These are phyloP conservation scores for Drosophila pegasa DNA, from an alignment of 2,888 invertebrate species.

Conservation along the genomic window DNA sequence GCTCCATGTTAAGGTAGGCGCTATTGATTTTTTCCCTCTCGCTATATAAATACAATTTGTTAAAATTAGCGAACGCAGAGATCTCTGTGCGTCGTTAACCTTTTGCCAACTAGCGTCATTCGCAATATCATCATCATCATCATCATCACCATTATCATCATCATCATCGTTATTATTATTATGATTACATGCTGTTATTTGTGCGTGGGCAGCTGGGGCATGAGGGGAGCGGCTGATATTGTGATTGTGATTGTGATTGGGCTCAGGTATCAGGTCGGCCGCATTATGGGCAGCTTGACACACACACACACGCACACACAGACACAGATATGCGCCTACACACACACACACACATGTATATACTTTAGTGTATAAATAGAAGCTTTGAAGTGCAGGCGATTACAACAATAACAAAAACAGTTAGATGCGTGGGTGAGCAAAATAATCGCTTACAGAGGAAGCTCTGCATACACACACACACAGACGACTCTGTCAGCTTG, in stretches of 20 bases:
- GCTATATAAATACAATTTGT: constrained; percentile 30
- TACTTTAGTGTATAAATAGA: constrained; percentile 57
- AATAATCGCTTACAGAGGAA: constrained; percentile 52
- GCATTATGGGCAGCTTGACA: constrained; percentile 42
- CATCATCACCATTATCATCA: constrained; percentile 34
- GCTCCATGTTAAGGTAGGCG: constrained; percentile 44
- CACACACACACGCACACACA: constrained; percentile 11
- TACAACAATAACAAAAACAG: constrained; percentile 43
- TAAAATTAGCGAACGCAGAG: constrained; percentile 39
- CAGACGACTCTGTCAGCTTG: background rate
- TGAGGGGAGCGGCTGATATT: constrained; percentile 42
- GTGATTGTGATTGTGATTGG: constrained; percentile 52
- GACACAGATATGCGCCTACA: background rate
- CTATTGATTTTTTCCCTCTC: constrained; percentile 62
- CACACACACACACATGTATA: constrained; percentile 4
- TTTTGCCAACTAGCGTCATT: constrained; percentile 44
- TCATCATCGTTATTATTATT: constrained; percentile 38
- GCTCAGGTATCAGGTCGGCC: constrained; percentile 53
- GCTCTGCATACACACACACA: constrained; percentile 10
- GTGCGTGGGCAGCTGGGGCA: constrained; percentile 50
- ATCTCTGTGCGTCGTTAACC: constrained; percentile 29
- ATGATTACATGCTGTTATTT: constrained; percentile 63
- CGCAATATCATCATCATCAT: constrained; percentile 36
- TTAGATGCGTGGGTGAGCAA: constrained; percentile 57
- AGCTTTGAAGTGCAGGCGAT: constrained; percentile 68